Evolutionary conservation across 2,888 invertebrate genomes (phyloP), one percentile per base, ranked within the genome.

Genomic region (Clistopyga incitator): DNA sequence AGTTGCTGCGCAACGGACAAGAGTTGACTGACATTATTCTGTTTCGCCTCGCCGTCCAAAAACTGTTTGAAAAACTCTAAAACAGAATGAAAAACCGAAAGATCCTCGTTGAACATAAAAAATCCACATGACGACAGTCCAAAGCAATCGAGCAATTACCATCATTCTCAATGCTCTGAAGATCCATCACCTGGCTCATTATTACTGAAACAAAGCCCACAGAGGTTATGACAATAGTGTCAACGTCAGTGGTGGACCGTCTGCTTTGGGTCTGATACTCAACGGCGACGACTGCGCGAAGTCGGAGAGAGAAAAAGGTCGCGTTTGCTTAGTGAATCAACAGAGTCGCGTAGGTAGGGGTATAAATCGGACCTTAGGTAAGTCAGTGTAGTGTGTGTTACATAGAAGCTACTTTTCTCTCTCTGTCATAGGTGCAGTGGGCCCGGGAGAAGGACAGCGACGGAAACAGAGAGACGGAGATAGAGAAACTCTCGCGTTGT

Each of bases 1-100:
- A 92, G 87, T 81, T 92, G 91, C 84, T 92, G 92, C 18, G 91
- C 88, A 10, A 91, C 91, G 47, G 91, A 90, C 23, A 91, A 75
- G 10, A 91, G 59, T 71, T 89, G 88, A 74, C 70, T 83, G 15
- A 88, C 74, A 78, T 89, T 88, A 13, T 84, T 75, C 76, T 88
- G 87, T 25, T 89, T 88, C 0, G 83, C 80, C 47, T 90, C 88
- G 18, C 70, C 86, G 75, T 87, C 84, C 77, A 91, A 84, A 79
- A 91, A 89, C 83, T 91, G 91, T 84, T 90, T 90, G 38, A 91
- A 88, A 59, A 91, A 92, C 59, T 90, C 92, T 90, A 61, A 8
- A 42, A 64, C 3, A 13, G 25, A 0, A 54, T 23, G 0, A 3
- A 23, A 54, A 11, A 8, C 10, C 10, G 11, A 67, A 72, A 54